phyloP scores from a whole-genome alignment of 2,113 vertebrate species.

The Gila orcuttii region DNA sequence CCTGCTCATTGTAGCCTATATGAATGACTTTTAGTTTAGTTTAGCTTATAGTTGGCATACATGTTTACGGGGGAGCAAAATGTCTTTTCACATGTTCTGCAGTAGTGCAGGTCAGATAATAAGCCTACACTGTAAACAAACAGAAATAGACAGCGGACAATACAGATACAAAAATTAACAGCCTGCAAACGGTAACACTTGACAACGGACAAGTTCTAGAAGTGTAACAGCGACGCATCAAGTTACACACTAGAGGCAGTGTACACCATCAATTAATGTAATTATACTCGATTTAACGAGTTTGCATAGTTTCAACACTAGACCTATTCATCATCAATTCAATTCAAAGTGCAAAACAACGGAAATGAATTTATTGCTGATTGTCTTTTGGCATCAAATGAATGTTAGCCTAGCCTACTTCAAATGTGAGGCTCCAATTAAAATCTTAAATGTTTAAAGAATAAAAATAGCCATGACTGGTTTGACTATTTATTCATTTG shows the following conservation, averaged over 20 bases:
- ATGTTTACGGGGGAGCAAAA: background rate
- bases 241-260: background rate
- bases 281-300: background rate
- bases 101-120: background rate
- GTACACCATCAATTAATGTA: background rate
- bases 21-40: constrained; percentile 10
- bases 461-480: background rate
- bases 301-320: background rate
- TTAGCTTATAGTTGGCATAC: background rate
- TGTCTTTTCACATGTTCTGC: background rate
- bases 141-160: background rate
- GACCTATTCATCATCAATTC: background rate
- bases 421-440: background rate
- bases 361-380: background rate
- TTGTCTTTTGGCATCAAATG: background rate
- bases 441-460: background rate
- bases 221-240: background rate
- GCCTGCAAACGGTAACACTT: background rate
- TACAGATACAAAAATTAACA: background rate
- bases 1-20: constrained; percentile 58
- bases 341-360: background rate
- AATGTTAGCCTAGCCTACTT: background rate
- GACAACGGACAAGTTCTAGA: no score
- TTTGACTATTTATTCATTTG: background rate
- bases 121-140: background rate